These are phyloP conservation scores for Sebastes matsubarae DNA, from an alignment of 2,797 vertebrate genomes.

Conservation along the genomic window DNA sequence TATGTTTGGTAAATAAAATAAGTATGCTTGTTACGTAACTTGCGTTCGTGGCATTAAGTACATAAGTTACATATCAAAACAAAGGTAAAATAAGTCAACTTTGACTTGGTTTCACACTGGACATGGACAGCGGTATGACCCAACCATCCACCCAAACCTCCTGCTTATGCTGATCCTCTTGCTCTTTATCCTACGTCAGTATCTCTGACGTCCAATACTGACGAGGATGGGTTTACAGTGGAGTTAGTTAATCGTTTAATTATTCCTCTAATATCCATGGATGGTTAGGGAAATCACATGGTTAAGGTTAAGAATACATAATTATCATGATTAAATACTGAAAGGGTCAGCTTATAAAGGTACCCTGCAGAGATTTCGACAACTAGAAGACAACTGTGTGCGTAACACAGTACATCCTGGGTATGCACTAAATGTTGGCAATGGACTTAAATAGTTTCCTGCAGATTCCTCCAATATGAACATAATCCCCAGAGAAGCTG, in stretches of 20 bases:
- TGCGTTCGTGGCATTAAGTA: too few species aligned
- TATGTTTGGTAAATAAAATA: too few species aligned
- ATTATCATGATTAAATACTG: background rate
- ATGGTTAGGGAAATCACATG: background rate
- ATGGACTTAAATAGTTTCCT: background rate
- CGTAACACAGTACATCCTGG: background rate
- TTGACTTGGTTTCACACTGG: too few species aligned
- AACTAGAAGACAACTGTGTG: background rate
- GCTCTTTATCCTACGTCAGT: background rate
- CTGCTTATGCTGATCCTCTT: background rate
- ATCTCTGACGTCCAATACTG: too few species aligned
- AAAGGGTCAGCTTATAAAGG: background rate
- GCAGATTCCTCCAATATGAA: conserved; percentile 8
- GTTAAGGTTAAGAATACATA: background rate
- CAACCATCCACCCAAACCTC: background rate
- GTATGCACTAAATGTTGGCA: background rate
- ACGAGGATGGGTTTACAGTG: background rate
- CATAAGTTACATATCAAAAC: too few species aligned
- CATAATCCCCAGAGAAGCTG: conserved; percentile 8
- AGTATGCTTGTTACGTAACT: too few species aligned
- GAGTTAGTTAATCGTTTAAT: background rate
- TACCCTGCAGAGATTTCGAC: background rate
- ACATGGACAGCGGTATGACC: background rate
- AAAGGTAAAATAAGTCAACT: too few species aligned
- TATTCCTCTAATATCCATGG: background rate